Evolutionary conservation across 2,797 vertebrate genomes (phyloP).

Genomic region (Micrastur ruficollis): DNA sequence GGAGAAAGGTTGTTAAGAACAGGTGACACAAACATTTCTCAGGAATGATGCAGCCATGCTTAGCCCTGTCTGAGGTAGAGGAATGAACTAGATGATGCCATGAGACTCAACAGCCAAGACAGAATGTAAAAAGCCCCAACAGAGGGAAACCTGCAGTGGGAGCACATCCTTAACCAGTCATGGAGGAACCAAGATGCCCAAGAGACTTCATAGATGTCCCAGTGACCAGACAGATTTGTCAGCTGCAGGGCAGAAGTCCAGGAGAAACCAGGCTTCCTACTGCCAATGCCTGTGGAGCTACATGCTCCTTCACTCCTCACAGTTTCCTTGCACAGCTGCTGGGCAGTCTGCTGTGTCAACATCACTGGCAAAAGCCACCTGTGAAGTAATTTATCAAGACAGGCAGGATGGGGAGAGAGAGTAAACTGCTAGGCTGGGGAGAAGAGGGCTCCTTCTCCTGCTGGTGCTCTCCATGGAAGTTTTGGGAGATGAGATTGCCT

Average conservation of each 20-base stretch:
- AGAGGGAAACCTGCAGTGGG: not conserved
- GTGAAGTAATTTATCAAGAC: not conserved
- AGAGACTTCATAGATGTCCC: not conserved
- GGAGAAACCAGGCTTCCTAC: not conserved
- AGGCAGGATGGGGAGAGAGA: not conserved
- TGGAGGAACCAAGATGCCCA: not conserved
- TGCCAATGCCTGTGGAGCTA: fast-evolving
- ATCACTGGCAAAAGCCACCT: not conserved
- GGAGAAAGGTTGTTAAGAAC: not conserved
- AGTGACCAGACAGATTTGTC: not conserved
- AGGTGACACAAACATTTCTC: not conserved
- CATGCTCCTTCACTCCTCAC: not conserved
- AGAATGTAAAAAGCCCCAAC: not conserved
- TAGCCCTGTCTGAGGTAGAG: not conserved
- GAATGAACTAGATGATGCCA: not conserved
- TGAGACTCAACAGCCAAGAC: not conserved
- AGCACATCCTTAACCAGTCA: not conserved
- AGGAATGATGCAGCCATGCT: not conserved
- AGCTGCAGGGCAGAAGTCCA: not conserved
- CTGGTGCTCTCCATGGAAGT: not conserved
- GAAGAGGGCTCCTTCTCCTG: not conserved
- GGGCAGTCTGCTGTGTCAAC: not conserved
- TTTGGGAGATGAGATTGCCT: not conserved
- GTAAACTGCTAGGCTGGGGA: not conserved
- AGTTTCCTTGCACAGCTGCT: not conserved